Evolutionary conservation across 2,113 vertebrate genomes (phyloP).

Genomic region (Acanthisitta chloris): DNA sequence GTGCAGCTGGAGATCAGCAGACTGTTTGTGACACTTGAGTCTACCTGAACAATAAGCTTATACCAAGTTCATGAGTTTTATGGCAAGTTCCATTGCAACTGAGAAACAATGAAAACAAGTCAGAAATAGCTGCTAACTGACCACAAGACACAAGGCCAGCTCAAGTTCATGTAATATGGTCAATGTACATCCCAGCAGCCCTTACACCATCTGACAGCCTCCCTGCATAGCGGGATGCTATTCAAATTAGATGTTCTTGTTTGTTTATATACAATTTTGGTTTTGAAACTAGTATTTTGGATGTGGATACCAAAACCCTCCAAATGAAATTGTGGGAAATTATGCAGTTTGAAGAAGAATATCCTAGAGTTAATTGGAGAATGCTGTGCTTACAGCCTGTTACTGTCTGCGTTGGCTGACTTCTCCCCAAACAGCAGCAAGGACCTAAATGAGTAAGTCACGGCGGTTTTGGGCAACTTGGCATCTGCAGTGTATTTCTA

Average conservation of each 20-base stretch:
- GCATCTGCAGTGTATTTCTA: neutral
- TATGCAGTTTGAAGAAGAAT: neutral
- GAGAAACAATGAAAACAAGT: neutral
- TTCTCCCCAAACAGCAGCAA: neutral
- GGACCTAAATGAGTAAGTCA: neutral
- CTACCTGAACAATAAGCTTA: neutral
- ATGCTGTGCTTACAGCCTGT: neutral
- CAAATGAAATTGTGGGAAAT: neutral
- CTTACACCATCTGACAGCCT: neutral
- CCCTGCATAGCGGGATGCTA: neutral
- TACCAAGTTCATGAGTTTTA: neutral
- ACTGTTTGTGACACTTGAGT: neutral
- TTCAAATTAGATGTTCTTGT: neutral
- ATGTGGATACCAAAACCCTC: neutral
- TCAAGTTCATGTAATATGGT: neutral
- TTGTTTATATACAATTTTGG: neutral
- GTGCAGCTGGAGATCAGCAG: neutral
- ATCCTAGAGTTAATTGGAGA: neutral
- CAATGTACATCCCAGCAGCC: neutral
- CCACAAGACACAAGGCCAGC: neutral
- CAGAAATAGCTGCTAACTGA: neutral
- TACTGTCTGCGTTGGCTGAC: neutral
- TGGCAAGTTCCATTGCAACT: neutral
- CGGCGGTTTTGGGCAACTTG: neutral
- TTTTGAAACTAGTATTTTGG: conserved; percentile 15